phyloP scores from a whole-genome alignment of 2,113 vertebrate genomes.

The Planiliza haematocheilus region DNA sequence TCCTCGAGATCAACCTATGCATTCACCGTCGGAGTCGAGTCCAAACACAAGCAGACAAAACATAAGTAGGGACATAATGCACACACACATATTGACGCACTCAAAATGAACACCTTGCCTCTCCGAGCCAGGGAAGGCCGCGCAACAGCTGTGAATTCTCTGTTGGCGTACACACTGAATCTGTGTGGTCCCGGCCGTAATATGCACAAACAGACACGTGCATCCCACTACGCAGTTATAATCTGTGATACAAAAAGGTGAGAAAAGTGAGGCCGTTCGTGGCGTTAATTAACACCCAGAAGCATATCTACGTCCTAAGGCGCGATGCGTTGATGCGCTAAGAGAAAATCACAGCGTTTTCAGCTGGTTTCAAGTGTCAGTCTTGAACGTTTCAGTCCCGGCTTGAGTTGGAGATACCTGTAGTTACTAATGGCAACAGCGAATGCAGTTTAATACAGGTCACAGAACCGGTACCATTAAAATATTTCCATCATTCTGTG shows the following conservation, averaged over 20 bases:
- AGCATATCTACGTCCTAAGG: too few species aligned
- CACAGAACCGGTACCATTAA: too few species aligned
- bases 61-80: neutral
- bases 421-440: too few species aligned
- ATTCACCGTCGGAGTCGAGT: constrained; percentile 26
- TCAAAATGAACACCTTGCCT: constrained; percentile 20
- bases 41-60: constrained; percentile 23
- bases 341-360: too few species aligned
- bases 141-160: constrained; percentile 19
- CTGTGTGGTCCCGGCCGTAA: neutral
- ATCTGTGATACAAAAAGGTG: too few species aligned
- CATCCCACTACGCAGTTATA: neutral
- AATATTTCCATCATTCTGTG: too few species aligned
- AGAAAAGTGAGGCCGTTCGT: neutral
- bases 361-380: too few species aligned
- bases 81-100: constrained; percentile 2
- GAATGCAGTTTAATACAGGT: too few species aligned
- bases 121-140: neutral
- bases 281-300: too few species aligned
- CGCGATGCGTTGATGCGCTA: too few species aligned
- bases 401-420: too few species aligned
- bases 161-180: neutral
- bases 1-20: constrained; percentile 32
- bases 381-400: too few species aligned
- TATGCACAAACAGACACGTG: neutral